Evolutionary conservation across 2,113 vertebrate species (phyloP), one percentile per base, ranked within the genome.

Genomic region (Lutjanus erythropterus): DNA sequence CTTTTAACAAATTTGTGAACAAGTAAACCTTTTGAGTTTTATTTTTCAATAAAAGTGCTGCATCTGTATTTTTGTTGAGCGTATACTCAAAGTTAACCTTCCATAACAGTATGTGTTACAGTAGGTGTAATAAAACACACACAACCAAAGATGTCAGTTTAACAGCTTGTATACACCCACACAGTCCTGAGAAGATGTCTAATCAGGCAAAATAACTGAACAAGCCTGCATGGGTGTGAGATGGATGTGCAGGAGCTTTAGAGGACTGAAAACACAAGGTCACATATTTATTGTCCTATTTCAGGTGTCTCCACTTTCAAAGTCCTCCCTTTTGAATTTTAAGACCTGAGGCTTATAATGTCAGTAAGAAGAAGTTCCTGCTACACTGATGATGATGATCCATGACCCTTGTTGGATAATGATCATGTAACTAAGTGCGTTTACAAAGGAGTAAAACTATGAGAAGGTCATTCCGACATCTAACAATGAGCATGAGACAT

Each of bases 191-290:
- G 33, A 46, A 53, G 27, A 66, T 19, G 23, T 56, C 6, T 46
- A 23, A 74, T 61, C 35, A 14, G 21, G 53, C 9, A 2, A 53
- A 69, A 50, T 23, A 5, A 74, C 39, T 69, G 27, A 47, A 64
- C 61, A 55, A 18, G 64, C 29, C 41, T 56, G 61, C 0, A 3
- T 18, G 25, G 80, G 73, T 29, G 66, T 56, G 3, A 49, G 9
- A 29, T 23, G 35, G 49, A 33, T 21, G 29, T 6, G 55, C 62
- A 67, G 21, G 37, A 69, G 56, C 64, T 73, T 25, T 37, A 49
- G 47, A 29, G 46, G 19, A n/a, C 11, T 9, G 23, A 10, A 41
- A 75, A 29, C 21, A 37, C 35, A 9, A 19, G 14, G 9, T 58
- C 35, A 1, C 6, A 71, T 60, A 39, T 67, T 53, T 42, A 37